Evolutionary conservation across 2,888 invertebrate species (phyloP).

Genomic region (Herminia tarsipennalis): DNA sequence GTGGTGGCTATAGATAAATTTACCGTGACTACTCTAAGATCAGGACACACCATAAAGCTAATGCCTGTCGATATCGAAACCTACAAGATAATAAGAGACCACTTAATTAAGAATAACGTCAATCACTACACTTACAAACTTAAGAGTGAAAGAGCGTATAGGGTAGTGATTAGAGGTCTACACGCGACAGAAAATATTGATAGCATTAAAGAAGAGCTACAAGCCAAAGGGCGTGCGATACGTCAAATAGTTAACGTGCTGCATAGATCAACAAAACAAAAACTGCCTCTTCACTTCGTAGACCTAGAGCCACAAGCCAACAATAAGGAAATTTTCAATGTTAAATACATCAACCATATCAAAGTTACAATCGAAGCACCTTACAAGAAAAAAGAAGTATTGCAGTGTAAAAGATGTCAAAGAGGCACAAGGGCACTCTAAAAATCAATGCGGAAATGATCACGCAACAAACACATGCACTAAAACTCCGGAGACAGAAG

Average conservation of each 20-base stretch:
- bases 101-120: constrained; percentile 3
- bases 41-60: constrained; percentile 12
- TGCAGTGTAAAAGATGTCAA: not conserved
- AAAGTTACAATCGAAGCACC: not conserved
- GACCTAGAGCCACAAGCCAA: not conserved
- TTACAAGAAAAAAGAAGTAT: not conserved
- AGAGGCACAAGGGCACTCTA: constrained; percentile 1
- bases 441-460: not conserved
- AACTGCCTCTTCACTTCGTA: not conserved
- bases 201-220: not conserved
- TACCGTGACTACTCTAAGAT: constrained; percentile 5
- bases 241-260: not conserved
- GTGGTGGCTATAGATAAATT: not conserved
- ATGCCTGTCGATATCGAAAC: constrained; percentile 11
- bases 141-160: constrained; percentile 12
- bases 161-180: not conserved
- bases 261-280: not conserved
- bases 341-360: not conserved
- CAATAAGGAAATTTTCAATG: not conserved
- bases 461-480: not conserved
- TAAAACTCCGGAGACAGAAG: not conserved
- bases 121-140: constrained; percentile 14
- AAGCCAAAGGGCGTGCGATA: not conserved
- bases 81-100: constrained; percentile 8
- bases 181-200: not conserved